Conservation (phyloP, 2,113 vertebrate species). For the Tylochromis polylepis region DNA sequence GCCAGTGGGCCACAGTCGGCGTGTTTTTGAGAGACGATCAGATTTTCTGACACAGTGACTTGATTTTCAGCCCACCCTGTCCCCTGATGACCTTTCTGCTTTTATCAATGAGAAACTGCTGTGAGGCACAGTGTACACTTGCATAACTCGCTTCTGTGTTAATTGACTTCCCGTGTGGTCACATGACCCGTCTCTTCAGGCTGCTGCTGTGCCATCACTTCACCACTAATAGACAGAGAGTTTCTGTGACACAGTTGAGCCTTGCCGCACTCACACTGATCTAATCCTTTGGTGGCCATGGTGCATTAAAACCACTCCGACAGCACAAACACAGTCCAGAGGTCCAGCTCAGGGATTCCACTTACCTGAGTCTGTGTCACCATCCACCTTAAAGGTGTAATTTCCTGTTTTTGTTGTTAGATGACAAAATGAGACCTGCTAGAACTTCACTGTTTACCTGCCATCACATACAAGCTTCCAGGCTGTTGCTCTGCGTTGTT, state of each 20-base stretch:
- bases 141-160: not conserved
- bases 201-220: not conserved
- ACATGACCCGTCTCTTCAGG: conserved; percentile 4
- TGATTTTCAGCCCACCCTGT: not conserved
- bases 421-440: not conserved
- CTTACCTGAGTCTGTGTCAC: not conserved
- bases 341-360: not conserved
- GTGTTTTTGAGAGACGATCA: not conserved
- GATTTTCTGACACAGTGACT: not conserved
- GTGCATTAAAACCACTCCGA: not conserved
- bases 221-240: not conserved
- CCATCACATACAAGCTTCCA: not conserved
- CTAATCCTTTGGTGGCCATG: not conserved
- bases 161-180: conserved; percentile 14
- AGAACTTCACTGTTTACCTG: not conserved
- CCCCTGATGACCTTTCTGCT: not conserved
- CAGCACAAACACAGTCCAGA: not conserved
- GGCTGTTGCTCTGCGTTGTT: not conserved
- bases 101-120: conserved; percentile 8
- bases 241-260: not conserved
- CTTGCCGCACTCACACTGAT: not conserved
- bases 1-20: not conserved
- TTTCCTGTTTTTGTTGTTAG: not conserved
- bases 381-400: not conserved
- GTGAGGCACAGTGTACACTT: not conserved